Evolutionary conservation across 1,140 invertebrate genomes (phyloP).

Genomic region (Metaphire vulgaris): DNA sequence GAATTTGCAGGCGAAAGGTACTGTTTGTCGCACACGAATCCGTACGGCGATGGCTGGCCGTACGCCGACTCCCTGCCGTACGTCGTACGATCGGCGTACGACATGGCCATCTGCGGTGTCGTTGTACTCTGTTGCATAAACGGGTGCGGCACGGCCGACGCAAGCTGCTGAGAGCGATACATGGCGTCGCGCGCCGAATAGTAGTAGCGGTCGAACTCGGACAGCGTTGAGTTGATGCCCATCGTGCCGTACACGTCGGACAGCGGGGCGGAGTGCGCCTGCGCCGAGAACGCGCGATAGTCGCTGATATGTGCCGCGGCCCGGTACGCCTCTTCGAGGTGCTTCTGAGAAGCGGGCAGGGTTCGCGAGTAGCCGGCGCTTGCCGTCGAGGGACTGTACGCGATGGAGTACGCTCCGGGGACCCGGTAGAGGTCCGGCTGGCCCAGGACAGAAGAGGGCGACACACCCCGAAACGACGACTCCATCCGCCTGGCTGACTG

Average conservation of each 20-base stretch:
- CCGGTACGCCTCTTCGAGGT: constrained; percentile 27
- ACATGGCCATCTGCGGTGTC: neutral
- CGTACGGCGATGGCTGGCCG: constrained; percentile 10
- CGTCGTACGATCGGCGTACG: neutral
- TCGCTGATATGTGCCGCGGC: constrained; percentile 18
- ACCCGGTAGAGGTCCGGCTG: neutral
- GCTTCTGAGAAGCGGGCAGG: constrained; percentile 16
- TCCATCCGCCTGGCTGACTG: neutral
- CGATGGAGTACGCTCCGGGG: neutral
- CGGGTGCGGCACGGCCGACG: constrained; percentile 19
- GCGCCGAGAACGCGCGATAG: constrained; percentile 16
- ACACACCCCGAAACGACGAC: neutral
- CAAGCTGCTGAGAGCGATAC: constrained; percentile 22
- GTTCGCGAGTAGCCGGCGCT: neutral
- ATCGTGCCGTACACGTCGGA: constrained; percentile 23
- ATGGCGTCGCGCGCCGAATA: constrained; percentile 19
- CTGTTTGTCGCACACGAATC: constrained; percentile 26
- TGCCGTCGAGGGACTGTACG: neutral
- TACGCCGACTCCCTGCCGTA: neutral
- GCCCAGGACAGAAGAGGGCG: neutral
- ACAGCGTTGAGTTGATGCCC: constrained; percentile 8
- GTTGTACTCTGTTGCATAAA: constrained; percentile 8
- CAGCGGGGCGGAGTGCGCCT: constrained; percentile 9
- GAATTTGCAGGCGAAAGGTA: neutral
- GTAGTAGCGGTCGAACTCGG: constrained; percentile 27